Conservation (phyloP, 2,888 invertebrate genomes). For the Caenorhabditis sinica region DNA sequence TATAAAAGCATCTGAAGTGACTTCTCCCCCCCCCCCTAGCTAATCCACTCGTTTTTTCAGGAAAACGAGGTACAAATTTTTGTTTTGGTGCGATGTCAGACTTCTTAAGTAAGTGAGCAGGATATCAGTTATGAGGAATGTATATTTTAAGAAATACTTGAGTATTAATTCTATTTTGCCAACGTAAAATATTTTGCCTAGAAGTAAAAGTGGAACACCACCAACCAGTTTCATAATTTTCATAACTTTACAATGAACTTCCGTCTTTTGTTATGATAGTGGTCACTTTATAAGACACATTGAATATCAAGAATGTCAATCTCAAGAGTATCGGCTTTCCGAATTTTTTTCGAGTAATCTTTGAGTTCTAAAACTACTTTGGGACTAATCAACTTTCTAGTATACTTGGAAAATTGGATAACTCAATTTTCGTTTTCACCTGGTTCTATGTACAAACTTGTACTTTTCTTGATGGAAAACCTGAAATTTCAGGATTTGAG, state of each 20-base stretch:
- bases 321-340: too few species aligned
- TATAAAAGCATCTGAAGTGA: not conserved
- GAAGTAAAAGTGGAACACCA: not conserved
- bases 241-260: not conserved
- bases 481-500: not conserved
- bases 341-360: not conserved
- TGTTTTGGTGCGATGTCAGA: conserved; percentile 1
- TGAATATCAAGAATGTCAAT: not conserved
- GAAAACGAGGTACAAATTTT: conserved; percentile 17
- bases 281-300: not conserved
- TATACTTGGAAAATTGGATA: not conserved
- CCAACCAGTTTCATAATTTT: not conserved
- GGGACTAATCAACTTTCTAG: not conserved
- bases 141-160: not conserved
- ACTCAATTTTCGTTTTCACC: not conserved
- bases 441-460: not conserved
- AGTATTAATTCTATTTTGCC: too few species aligned
- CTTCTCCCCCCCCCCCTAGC: too few species aligned
- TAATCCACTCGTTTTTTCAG: conserved; percentile 2
- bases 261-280: not conserved
- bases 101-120: too few species aligned
- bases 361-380: not conserved
- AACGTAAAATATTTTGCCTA: not conserved
- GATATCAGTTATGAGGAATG: not conserved
- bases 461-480: not conserved